Base-by-base conservation (phyloP, 2,888 invertebrate genomes). In the Lamellibrachia satsuma region DNA sequence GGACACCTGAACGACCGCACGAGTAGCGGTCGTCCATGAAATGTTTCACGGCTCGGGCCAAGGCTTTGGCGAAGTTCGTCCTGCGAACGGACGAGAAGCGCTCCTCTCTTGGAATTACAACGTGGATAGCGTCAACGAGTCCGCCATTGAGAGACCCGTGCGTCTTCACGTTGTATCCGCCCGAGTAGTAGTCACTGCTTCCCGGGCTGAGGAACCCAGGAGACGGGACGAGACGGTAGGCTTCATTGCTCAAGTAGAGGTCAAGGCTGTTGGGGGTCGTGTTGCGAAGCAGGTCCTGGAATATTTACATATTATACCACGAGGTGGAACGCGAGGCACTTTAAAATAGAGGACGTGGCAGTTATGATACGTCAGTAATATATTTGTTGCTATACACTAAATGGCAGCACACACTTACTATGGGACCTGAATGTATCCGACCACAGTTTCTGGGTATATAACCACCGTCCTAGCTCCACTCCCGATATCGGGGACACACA, bases 191-290 rank as follows among this genome's bases (percentile, higher is more conserved):
- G 75, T 22, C 75, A 75, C 6, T 75, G 15, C 3, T 15, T 75
- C 75, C 22, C 75, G 75, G 75, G 15, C 75, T 75, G 75, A 22
- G 75, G 15, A 75, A 75, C 22, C 90, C 90, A 7, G 94, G 94
- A 4, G 94, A 94, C 8, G 94, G 94, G 3, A 94, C 94, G 22
- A 93, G 92, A 39, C 92, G 93, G 92, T 93, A 94, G 2, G 94
- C 94, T n/a, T 93, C 92, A 7, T 92, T 55, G 75, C 93, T 91
- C 27, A 94, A 90, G 4, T 93, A 60, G 11, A 92, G 93, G 0
- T 94, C 94, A 52, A 94, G 94, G 90, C 94, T 94, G 11, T 91
- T n/a, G 15, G 91, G 52, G 75, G 75, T 15, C 75, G 75, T 22
- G 3, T 94, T 94, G 27, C 92, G 60, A n/a, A 94, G 75, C 39